Conservation (phyloP, 1,140 invertebrate species). For the Temnothorax nylanderi region DNA sequence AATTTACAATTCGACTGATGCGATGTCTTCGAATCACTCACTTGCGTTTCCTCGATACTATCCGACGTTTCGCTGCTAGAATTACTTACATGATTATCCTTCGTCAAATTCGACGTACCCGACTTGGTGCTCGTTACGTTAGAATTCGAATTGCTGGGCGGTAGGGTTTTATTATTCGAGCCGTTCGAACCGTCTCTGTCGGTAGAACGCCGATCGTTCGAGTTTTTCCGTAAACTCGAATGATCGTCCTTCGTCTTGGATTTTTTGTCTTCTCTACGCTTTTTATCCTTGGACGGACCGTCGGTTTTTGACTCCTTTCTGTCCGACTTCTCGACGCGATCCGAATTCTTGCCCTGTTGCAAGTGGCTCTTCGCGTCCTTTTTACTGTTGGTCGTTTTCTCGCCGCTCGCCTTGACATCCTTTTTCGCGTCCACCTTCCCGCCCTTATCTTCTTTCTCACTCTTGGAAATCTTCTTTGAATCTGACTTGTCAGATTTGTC, state of each 20-base stretch:
- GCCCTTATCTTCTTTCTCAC: conserved; percentile 67
- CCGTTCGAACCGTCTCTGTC: conserved; percentile 84
- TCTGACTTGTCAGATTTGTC: conserved; percentile 66
- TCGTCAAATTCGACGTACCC: conserved; percentile 75
- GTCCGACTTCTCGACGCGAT: conserved; percentile 75
- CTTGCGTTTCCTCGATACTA: conserved; percentile 77
- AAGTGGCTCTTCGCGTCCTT: conserved; percentile 73
- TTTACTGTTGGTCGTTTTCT: conserved; percentile 67
- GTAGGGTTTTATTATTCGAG: conserved; percentile 81
- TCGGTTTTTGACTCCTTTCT: conserved; percentile 74
- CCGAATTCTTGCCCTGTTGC: conserved; percentile 70
- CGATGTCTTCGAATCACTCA: conserved; percentile 63
- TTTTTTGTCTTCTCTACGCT: conserved; percentile 82
- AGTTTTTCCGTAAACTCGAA: conserved; percentile 81
- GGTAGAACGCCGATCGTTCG: conserved; percentile 83
- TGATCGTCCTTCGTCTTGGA: conserved; percentile 83
- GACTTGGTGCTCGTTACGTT: conserved; percentile 74
- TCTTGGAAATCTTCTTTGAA: conserved; percentile 63
- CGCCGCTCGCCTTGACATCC: conserved; percentile 64
- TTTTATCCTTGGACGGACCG: conserved; percentile 79
- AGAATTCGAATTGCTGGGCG: conserved; percentile 71
- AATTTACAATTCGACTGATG: conserved; percentile 52
- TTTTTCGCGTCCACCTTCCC: conserved; percentile 65
- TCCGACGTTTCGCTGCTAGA: conserved; percentile 83
- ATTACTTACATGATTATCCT: conserved; percentile 80